Evolutionary conservation across 2,888 invertebrate species (phyloP).

Genomic region (Drosophila melanosoma): DNA sequence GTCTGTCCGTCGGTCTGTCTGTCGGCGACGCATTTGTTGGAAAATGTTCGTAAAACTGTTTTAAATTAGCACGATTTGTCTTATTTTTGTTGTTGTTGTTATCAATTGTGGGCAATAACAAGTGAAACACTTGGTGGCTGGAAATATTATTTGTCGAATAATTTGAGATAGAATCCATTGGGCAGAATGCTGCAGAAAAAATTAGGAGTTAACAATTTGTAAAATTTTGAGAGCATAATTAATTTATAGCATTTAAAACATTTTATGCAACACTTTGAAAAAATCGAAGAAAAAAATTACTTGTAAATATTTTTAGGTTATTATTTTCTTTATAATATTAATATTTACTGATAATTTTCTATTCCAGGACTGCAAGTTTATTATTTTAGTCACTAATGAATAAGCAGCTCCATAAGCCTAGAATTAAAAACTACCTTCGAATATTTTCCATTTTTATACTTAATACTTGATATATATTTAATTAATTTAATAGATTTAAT

Average conservation of each 20-base stretch:
- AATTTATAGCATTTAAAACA: neutral
- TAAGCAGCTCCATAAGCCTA: too few relatives aligned
- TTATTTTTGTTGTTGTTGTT: constrained; percentile 17
- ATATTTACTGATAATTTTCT: neutral
- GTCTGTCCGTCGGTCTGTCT: constrained; percentile 2
- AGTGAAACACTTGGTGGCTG: constrained; percentile 17
- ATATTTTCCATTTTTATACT: too few relatives aligned
- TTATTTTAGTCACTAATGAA: too few relatives aligned
- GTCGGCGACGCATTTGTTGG: constrained; percentile 21
- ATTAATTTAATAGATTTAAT: neutral
- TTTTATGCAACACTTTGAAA: neutral
- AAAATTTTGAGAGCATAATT: neutral
- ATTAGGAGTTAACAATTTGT: neutral
- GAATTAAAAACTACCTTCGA: too few relatives aligned
- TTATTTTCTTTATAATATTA: neutral
- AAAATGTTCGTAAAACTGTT: constrained; percentile 53
- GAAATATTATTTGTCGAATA: neutral
- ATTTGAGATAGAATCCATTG: neutral
- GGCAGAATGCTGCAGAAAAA: neutral
- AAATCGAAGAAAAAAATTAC: neutral
- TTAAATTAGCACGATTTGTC: constrained; percentile 67
- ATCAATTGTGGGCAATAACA: constrained; percentile 23
- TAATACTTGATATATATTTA: neutral
- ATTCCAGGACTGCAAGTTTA: too few relatives aligned
- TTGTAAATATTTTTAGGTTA: neutral